phyloP scores from a whole-genome alignment of 2,113 vertebrate species.

The Cygnus atratus region DNA sequence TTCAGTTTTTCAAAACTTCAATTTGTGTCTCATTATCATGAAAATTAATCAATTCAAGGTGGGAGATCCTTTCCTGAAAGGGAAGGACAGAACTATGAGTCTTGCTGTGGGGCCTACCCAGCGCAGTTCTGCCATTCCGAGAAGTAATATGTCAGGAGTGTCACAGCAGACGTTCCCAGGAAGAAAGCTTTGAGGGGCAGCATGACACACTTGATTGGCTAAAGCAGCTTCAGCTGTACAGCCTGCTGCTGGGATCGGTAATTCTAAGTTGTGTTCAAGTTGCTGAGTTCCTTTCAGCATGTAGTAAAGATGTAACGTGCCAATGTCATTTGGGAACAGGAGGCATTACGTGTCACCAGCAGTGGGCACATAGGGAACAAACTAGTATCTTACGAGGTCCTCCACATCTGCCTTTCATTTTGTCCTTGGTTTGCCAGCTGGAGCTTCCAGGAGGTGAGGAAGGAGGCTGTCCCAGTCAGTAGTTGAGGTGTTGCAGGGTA shows the following conservation, averaged over 20 bases:
- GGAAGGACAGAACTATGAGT: accelerated
- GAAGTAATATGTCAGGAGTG: accelerated
- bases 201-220: accelerated
- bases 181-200: neutral
- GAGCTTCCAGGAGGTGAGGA: neutral
- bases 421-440: accelerated
- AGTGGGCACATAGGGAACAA: neutral
- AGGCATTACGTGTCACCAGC: neutral
- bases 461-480: accelerated
- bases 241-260: neutral
- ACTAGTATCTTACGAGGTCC: neutral
- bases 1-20: neutral
- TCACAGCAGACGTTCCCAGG: accelerated
- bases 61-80: neutral
- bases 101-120: neutral
- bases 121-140: accelerated
- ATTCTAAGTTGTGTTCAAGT: neutral
- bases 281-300: neutral
- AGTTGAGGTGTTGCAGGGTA: neutral
- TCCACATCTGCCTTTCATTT: neutral
- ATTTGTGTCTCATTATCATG: neutral
- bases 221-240: too few species aligned
- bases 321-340: too few species aligned
- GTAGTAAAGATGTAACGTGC: neutral
- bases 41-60: neutral